Evolutionary conservation across 2,797 vertebrate genomes (phyloP), one percentile per base, ranked within the genome.

Genomic region (Antrozous pallidus): DNA sequence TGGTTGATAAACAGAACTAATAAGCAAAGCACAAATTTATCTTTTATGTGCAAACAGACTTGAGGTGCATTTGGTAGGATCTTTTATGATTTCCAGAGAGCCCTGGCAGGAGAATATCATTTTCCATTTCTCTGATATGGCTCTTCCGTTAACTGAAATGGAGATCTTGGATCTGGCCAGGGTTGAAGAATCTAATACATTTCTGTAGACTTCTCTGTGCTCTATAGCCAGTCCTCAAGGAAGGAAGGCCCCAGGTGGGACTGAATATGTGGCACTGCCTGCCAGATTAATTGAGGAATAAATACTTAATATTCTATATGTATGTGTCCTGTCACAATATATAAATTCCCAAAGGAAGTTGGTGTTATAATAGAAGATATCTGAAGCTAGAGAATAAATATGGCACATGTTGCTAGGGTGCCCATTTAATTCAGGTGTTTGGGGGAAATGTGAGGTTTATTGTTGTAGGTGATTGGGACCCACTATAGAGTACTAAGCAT

Each of bases 1-100:
- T 85, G 77, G 75, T 67, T 94, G 93, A 94, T 85, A 85, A 81
- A 93, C 56, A 92, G 69, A 88, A 74, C 67, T 94, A 94, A 92
- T 86, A 93, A 88, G 56, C 87, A 74, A 94, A 94, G 31, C 38
- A 71, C 84, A 74, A 75, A 80, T 69, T 70, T 73, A 87, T 90
- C 45, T 78, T 70, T 88, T 71, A 20, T 67, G 81, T 84, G 61
- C 49, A 84, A 83, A 94, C 49, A 85, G 77, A 94, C 28, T 81
- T 24, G 28, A 83, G 74, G 56, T 75, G 38, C 13, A 2, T 61
- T 67, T 96, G 16, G 36, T 81, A 84, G 28, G 16, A 73, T 94
- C 67, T 84, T n/a, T 74, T 84, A 73, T 47, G 70, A 58, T 91
- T 77, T 93, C 77, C 11, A 45, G 69, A 94, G 87, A 70, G 49